Conservation (phyloP, 1,140 invertebrate species). For the Harlomillsia oculata region DNA sequence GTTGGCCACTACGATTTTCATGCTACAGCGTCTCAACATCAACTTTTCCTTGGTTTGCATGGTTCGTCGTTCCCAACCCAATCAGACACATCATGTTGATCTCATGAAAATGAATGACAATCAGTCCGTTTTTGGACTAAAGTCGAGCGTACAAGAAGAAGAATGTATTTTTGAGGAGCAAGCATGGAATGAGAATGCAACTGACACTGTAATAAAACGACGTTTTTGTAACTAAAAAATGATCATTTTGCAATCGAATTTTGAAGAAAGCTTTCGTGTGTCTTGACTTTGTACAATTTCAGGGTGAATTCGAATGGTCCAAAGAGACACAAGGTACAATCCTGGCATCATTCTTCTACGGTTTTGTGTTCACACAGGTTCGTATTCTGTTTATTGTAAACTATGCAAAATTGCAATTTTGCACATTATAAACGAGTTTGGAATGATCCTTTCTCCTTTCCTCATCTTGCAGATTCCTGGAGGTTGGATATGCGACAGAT, state of each 20-base stretch:
- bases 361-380: constrained; percentile 42
- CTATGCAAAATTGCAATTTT: neutral
- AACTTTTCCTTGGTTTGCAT: constrained; percentile 39
- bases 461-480: constrained; percentile 38
- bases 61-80: constrained; percentile 21
- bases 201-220: neutral
- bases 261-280: neutral
- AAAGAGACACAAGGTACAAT: constrained; percentile 40
- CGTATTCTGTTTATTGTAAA: neutral
- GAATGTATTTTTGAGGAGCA: neutral
- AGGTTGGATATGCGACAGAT: constrained; percentile 41
- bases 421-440: neutral
- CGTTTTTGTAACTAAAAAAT: neutral
- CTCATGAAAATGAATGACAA: neutral
- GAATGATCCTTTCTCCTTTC: neutral
- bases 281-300: constrained; percentile 1
- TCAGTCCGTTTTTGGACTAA: neutral
- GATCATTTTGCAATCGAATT: neutral
- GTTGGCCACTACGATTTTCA: constrained; percentile 14
- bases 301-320: constrained; percentile 39
- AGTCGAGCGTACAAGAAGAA: neutral
- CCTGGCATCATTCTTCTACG: constrained; percentile 42
- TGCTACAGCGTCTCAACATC: constrained; percentile 36
- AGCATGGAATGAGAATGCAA: neutral
- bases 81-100: neutral